Percentiles rank a stretch among this genome's conserved stretches.
Conservation (phyloP, 2,797 vertebrate genomes). For the Centroberyx gerrardi region DNA sequence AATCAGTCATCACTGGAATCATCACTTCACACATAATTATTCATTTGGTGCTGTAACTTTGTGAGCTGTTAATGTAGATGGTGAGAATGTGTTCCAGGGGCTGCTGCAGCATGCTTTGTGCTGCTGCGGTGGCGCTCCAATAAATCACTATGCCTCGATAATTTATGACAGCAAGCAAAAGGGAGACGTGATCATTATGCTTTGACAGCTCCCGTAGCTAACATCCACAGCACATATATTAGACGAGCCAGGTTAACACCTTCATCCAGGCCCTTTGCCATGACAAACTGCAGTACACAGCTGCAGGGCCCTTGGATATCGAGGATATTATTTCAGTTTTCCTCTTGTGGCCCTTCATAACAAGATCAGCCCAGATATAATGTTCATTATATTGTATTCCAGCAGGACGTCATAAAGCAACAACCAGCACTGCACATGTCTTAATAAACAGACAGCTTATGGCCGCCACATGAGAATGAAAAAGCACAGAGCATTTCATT, state of each 20-base stretch:
- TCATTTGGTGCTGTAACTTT: slow-evolving; percentile 15
- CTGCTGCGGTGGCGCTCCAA: slow-evolving; percentile 24
- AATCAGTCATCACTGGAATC: slow-evolving; percentile 5
- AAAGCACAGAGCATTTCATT: not conserved
- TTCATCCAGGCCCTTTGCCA: slow-evolving; percentile 25
- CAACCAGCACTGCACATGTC: not conserved
- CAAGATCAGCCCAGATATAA: slow-evolving; percentile 7
- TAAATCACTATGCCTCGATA: slow-evolving; percentile 49
- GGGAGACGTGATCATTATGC: slow-evolving; percentile 48
- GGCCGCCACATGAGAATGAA: not conserved
- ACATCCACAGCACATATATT: slow-evolving; percentile 42
- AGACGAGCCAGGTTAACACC: slow-evolving; percentile 50
- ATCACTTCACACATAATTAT: not conserved
- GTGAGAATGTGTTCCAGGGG: slow-evolving; percentile 21
- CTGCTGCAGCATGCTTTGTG: slow-evolving; percentile 8
- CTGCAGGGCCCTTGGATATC: slow-evolving; percentile 18
- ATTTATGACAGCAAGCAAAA: slow-evolving; percentile 60
- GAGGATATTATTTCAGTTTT: not conserved
- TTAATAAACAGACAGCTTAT: not conserved
- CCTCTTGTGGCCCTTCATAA: not conserved
- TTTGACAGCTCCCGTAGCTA: slow-evolving; percentile 42
- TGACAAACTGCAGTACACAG: slow-evolving; percentile 22
- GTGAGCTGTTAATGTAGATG: slow-evolving; percentile 10
- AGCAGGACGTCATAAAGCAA: slow-evolving; percentile 9
- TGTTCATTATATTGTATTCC: slow-evolving; percentile 5